Base-by-base conservation (phyloP, 1,140 invertebrate genomes). In the Laupala kohalensis region DNA sequence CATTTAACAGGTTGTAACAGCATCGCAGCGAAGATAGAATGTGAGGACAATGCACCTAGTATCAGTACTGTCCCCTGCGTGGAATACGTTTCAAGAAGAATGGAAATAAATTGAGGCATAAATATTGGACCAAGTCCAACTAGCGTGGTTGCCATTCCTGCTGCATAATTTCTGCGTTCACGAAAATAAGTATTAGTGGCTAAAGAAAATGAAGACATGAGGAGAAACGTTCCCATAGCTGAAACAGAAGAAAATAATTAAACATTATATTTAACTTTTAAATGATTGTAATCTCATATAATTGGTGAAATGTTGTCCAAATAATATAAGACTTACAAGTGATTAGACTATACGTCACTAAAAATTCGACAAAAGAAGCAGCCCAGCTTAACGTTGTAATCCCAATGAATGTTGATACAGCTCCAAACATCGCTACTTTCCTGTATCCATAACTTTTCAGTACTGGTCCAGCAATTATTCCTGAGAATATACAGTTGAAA, bases 111-210 rank as follows among this genome's bases (percentile, higher is more conserved):
- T 72, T 88, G 85, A 0, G 90, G 91, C 83, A 92, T 88, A 5
- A 90, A 74, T 74, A 90, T 89, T 75, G 90, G 89, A 6, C 91
- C 90, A 2, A 91, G 74, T 24, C 88, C 90, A 37, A 89, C 90
- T 15, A 90, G 83, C 0, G 88, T 88, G 79, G 90, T 86, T 0
- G 89, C 84, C 2, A 89, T 77, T 6, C 90, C 88, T 67, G 90
- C 86, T 1, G 90, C 90, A 27, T 85, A 80, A 63, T 86, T 86
- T 69, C 89, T 86, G 77, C 84, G 87, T 71, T 82, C 80, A 53
- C 80, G 83, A 73, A 92, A 92, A 30, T 90, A 92, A 0, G 87
- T 85, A 76, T 90, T 90, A 5, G 92, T 81, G 4, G 89, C 87
- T 69, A 92, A 82, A 75, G 87, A 88, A n/a, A 86, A 86, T 3